Percentiles rank a stretch among this genome's conserved stretches.
Conservation (phyloP, 2,888 invertebrate genomes). For the Scrobipalpa costella region DNA sequence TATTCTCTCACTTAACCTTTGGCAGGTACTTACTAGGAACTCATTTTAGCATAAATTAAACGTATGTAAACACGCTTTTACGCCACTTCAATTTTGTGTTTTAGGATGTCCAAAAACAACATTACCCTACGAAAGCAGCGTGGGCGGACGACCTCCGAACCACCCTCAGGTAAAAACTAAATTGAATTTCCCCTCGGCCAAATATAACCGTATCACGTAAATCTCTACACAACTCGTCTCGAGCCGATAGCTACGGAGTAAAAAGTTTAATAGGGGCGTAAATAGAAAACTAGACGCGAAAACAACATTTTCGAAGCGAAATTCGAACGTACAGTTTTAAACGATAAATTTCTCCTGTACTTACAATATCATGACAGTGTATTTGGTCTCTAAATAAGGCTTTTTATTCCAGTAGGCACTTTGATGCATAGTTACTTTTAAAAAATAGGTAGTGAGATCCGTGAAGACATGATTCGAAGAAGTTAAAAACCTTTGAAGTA, state of each 20-base stretch:
- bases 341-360: not conserved
- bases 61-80: not conserved
- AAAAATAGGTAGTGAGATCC: no score
- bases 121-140: conserved; percentile 44
- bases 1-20: no score
- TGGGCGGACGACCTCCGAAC: conserved; percentile 57
- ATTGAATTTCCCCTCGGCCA: conserved; percentile 75
- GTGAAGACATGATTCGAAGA: no score
- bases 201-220: conserved; percentile 76
- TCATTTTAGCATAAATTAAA: not conserved
- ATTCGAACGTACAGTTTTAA: conserved; percentile 36
- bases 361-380: not conserved
- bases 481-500: no score
- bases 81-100: conserved; percentile 8
- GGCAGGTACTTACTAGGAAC: no score
- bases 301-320: conserved; percentile 58
- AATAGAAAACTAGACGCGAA: conserved; percentile 69
- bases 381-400: no score
- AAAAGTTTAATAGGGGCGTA: conserved; percentile 78
- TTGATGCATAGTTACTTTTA: no score
- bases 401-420: no score
- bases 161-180: conserved; percentile 77
- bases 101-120: conserved; percentile 2
- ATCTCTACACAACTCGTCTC: conserved; percentile 71
- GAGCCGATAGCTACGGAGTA: conserved; percentile 61